These are phyloP conservation scores for Sebastes itinus DNA, from an alignment of 2,797 vertebrate species.

Conservation along the genomic window DNA sequence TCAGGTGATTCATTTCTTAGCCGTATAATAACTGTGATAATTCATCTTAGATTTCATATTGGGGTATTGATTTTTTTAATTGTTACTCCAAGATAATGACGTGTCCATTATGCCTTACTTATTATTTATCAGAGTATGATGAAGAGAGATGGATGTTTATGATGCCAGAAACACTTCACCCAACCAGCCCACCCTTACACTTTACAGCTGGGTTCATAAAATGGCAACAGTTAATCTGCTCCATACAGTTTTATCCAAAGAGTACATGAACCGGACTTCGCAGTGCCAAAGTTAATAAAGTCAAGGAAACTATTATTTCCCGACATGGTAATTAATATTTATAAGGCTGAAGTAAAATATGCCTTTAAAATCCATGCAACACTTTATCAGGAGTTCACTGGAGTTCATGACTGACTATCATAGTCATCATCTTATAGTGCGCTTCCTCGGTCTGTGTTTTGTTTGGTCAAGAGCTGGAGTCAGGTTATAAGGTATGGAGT, in stretches of 20 bases:
- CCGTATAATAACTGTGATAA: not conserved
- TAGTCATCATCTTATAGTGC: not conserved
- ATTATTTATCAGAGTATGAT: not conserved
- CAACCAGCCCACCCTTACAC: not conserved
- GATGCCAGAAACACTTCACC: constrained; percentile 11
- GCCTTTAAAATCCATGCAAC: constrained; percentile 6
- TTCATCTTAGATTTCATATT: not conserved
- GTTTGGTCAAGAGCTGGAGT: constrained; percentile 13
- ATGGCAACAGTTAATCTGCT: constrained; percentile 18
- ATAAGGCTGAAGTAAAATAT: constrained; percentile 30
- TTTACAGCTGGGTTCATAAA: constrained; percentile 15
- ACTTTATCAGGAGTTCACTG: not conserved
- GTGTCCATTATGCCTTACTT: not conserved
- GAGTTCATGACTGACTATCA: constrained; percentile 16
- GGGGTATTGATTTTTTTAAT: not conserved
- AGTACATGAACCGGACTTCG: constrained; percentile 14
- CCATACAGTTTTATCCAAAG: constrained; percentile 12
- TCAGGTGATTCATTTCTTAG: not conserved
- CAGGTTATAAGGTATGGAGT: too few species aligned
- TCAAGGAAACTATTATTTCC: constrained; percentile 30
- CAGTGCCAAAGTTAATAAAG: constrained; percentile 54
- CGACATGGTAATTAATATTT: constrained; percentile 51
- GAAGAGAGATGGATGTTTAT: not conserved
- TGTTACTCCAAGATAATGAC: not conserved
- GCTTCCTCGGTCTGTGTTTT: constrained; percentile 24